Base-by-base conservation (phyloP, 1,140 invertebrate genomes). In the Drosophila burlai region DNA sequence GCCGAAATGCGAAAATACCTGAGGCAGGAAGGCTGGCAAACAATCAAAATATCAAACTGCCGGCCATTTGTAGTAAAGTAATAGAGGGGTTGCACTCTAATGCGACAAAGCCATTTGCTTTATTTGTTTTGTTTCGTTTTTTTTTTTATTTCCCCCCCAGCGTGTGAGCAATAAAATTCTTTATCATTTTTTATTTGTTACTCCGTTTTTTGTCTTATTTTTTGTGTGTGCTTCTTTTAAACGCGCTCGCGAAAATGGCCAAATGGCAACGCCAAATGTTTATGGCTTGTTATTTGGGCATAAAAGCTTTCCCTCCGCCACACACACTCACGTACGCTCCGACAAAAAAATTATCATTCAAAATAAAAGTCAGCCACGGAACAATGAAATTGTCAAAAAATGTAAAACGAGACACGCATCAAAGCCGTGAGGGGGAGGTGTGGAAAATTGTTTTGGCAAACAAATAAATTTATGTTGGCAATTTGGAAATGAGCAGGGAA, bases 371-470 rank as follows among this genome's bases (percentile, higher is more conserved):
- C 75, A 79, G 65, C 65, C 71, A 63, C 57, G 69, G 67, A 87
- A 77, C 84, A 87, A 87, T 87, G 84, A 87, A 87, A 89, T 87
- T 87, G 84, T 87, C 85, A 89, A 84, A 87, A 87, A 81, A 90
- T 84, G 81, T 89, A 87, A 89, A 87, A 89, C 81, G 74, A 81
- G 81, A 84, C 85, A 81, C 85, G 81, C 84, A 87, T 89, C 81
- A 87, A 87, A 71, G 74, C 38, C 49, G 10, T 1, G 21, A 9
- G 7, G 10, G n/a, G 50, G 34, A 4, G 61, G 21, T 13, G 71
- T 40, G 26, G 6, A 60, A 36, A 64, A 78, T 80, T 87, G 80
- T 80, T 89, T 68, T 69, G 78, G 62, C 84, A 89, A 83, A 83
- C 84, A 87, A 89, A 87, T 84, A 87, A 87, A 89, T 89, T 89